Evolutionary conservation across 1,140 invertebrate genomes (phyloP).

Genomic region (Zaprionus taronus): DNA sequence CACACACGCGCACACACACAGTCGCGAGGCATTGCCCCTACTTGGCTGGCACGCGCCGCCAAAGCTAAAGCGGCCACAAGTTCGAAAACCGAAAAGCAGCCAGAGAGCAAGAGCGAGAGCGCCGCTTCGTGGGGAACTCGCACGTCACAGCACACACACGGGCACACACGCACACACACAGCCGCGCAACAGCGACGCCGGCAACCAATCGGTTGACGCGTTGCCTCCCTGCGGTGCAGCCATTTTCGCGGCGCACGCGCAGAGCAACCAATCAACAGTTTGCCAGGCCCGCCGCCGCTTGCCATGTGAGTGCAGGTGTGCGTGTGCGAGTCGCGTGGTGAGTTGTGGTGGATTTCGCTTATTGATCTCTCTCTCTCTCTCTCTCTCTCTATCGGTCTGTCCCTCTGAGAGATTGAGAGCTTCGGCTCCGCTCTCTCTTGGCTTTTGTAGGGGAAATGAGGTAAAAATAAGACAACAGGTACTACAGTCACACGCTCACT

Average conservation of each 20-base stretch:
- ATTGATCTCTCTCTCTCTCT: conserved; percentile 37
- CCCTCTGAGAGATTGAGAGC: neutral
- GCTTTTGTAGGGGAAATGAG: conserved; percentile 37
- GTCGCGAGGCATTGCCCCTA: conserved; percentile 45
- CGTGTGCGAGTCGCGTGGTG: conserved; percentile 16
- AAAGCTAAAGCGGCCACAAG: conserved; percentile 44
- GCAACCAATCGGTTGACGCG: conserved; percentile 72
- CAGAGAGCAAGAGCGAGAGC: conserved; percentile 13
- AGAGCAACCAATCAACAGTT: conserved; percentile 84
- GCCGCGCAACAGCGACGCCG: conserved; percentile 42
- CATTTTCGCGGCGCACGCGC: conserved; percentile 84
- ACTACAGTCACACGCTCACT: conserved; percentile 45
- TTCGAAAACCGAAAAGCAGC: conserved; percentile 57
- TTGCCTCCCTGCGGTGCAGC: conserved; percentile 80
- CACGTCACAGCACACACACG: conserved; percentile 55
- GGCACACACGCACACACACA: neutral
- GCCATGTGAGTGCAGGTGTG: neutral
- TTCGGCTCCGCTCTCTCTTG: conserved; percentile 17
- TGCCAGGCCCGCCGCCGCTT: conserved; percentile 61
- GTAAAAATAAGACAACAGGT: conserved; percentile 81
- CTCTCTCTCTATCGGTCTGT: neutral
- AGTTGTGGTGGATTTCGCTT: conserved; percentile 45
- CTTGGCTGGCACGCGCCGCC: conserved; percentile 70
- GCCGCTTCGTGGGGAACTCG: conserved; percentile 61
- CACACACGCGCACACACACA: conserved; percentile 25